Conservation (phyloP, 1,140 invertebrate species). For the Drosophila virilis region DNA sequence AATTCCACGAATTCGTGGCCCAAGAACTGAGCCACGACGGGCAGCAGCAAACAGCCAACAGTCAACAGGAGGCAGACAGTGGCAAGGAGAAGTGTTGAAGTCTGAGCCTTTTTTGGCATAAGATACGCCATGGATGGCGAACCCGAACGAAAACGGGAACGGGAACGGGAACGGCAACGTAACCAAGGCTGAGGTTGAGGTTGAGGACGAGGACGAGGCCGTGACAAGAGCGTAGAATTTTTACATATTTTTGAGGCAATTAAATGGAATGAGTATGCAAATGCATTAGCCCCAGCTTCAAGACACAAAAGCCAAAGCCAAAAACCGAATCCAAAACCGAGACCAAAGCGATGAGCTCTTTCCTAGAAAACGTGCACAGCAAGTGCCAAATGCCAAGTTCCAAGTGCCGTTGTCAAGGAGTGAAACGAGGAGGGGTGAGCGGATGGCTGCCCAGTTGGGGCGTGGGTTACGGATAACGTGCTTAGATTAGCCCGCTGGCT, state of each 20-base stretch:
- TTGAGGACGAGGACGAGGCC: conserved; percentile 38
- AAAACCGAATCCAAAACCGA: conserved; percentile 22
- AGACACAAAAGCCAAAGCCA: conserved; percentile 22
- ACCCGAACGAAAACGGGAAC: background rate
- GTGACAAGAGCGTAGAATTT: conserved; percentile 67
- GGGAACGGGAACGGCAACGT: conserved; percentile 2
- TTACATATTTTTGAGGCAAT: conserved; percentile 80
- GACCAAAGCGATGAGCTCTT: conserved; percentile 25
- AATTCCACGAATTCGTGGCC: conserved; percentile 77
- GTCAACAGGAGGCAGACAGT: conserved; percentile 32
- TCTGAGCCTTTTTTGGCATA: conserved; percentile 72
- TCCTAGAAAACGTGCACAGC: conserved; percentile 68
- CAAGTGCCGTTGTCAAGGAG: conserved; percentile 39
- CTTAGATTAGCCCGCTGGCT: conserved; percentile 68
- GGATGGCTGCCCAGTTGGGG: conserved; percentile 14
- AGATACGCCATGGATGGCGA: conserved; percentile 35
- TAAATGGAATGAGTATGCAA: conserved; percentile 79
- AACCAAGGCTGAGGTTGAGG: background rate
- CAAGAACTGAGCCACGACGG: conserved; percentile 71
- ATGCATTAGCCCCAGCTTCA: conserved; percentile 62
- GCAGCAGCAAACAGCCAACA: conserved; percentile 6
- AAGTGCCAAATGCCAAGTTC: conserved; percentile 39
- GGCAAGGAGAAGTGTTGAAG: conserved; percentile 49
- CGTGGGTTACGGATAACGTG: conserved; percentile 73
- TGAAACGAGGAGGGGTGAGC: background rate